Evolutionary conservation across 2,888 invertebrate genomes (phyloP).

Genomic region (Podabrus alpinus): DNA sequence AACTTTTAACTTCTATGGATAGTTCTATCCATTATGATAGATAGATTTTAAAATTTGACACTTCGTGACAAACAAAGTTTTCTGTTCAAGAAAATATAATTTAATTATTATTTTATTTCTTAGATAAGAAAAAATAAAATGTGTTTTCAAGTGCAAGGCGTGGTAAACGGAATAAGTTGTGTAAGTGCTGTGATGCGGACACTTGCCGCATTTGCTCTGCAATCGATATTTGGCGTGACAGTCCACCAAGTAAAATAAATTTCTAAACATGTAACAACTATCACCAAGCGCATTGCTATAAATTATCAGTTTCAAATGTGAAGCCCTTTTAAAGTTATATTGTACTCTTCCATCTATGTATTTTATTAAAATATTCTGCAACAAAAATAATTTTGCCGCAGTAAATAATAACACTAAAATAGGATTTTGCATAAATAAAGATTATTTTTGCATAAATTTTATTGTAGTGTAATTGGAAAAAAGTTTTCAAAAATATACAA

Average conservation of each 20-base stretch:
- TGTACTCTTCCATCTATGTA: not conserved
- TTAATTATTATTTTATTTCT: not conserved
- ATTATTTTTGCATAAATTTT: not conserved
- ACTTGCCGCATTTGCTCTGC: slow-evolving; percentile 23
- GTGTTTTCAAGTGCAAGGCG: slow-evolving; percentile 17
- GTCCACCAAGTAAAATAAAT: slow-evolving; percentile 20
- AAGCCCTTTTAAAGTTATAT: not conserved
- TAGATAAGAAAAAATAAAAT: not conserved
- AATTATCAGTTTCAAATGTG: slow-evolving; percentile 5
- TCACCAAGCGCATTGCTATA: slow-evolving; percentile 8
- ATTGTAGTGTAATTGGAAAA: not conserved
- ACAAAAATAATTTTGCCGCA: not conserved
- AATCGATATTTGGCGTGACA: slow-evolving; percentile 29
- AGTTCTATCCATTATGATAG: no score
- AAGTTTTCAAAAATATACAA: not conserved
- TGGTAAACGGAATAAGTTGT: slow-evolving; percentile 20
- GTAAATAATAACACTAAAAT: not conserved
- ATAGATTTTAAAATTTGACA: no score
- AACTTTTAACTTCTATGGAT: not conserved
- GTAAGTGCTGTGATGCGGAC: slow-evolving; percentile 17
- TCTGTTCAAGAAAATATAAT: not conserved
- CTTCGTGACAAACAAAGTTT: not conserved
- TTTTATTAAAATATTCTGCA: not conserved
- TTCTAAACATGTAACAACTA: slow-evolving; percentile 22
- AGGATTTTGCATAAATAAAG: not conserved